Evolutionary conservation across 2,113 vertebrate genomes (phyloP).

Genomic region (Oryctolagus cuniculus): mOryCun1.1 NC_091438.1:47765001-47765500

Average conservation of each 20-base stretch:
- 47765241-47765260: background rate
- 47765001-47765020: no score
- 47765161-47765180: constrained; percentile 4
- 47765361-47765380: background rate
- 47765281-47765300: background rate
- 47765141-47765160: background rate
- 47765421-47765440: background rate
- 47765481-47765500: background rate
- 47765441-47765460: background rate
- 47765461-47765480: background rate
- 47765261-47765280: background rate
- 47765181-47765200: background rate
- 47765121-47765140: background rate
- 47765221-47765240: background rate
- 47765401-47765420: background rate
- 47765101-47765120: constrained; percentile 37
- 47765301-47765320: background rate
- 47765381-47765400: background rate
- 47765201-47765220: background rate
- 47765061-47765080: no score
- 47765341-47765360: background rate
- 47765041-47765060: no score
- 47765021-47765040: no score
- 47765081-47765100: no score
- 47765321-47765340: background rate